Conservation (phyloP, 1,140 invertebrate genomes). For the Trinorchestia longiramus region DNA sequence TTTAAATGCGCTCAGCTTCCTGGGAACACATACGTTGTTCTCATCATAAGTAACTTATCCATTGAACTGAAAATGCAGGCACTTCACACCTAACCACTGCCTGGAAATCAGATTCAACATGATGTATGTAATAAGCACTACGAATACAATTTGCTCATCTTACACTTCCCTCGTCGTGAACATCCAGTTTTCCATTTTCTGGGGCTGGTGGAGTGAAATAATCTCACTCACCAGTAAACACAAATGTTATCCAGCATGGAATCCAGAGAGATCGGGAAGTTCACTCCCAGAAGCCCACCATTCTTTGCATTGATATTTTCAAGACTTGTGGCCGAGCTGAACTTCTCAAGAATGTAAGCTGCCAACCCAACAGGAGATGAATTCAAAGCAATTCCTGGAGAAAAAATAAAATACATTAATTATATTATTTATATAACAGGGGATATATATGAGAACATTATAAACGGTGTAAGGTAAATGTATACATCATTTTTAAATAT, state of each 20-base stretch:
- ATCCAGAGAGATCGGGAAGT: conserved; percentile 76
- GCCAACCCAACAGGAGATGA: conserved; percentile 80
- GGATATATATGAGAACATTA: too few relatives aligned
- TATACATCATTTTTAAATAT: too few relatives aligned
- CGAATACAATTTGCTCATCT: background rate
- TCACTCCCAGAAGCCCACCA: conserved; percentile 77
- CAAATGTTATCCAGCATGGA: conserved; percentile 89
- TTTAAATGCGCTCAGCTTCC: background rate
- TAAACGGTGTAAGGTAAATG: too few relatives aligned
- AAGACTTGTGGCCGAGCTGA: conserved; percentile 78
- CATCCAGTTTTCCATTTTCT: background rate
- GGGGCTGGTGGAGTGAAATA: background rate
- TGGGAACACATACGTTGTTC: background rate
- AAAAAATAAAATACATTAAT: background rate
- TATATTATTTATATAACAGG: too few relatives aligned
- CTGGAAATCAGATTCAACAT: background rate
- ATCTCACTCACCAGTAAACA: conserved; percentile 80
- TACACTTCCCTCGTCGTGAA: background rate
- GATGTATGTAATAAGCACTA: background rate
- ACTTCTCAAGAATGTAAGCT: conserved; percentile 88
- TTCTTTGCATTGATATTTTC: conserved; percentile 70
- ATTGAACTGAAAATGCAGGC: background rate
- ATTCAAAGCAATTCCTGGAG: conserved; percentile 69
- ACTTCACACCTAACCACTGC: background rate
- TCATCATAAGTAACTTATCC: background rate